A percentile compares a stretch with the other conserved stretches of the same genome.
phyloP scores from a whole-genome alignment of 2,888 invertebrate genomes.

The Dasysyrphus albostriatus region DNA sequence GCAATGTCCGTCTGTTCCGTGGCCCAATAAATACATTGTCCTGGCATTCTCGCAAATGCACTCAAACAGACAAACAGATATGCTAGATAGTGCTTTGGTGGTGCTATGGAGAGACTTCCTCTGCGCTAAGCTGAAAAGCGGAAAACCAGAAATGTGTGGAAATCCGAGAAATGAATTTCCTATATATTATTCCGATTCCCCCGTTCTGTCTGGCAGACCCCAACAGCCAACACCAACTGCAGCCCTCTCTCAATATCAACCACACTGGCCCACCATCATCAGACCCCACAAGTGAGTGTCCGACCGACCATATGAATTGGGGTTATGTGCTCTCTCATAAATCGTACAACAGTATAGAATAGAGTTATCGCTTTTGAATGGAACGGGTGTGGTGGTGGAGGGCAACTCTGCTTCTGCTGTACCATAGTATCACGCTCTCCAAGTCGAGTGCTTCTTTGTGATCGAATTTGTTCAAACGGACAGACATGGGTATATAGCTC shows the following conservation, averaged over 20 bases:
- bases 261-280: constrained; percentile 8
- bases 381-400: neutral
- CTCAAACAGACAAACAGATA: constrained; percentile 35
- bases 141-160: constrained; percentile 75
- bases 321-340: constrained; percentile 75
- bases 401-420: neutral
- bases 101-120: constrained; percentile 49
- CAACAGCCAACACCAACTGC: neutral
- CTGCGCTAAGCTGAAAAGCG: constrained; percentile 71
- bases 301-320: constrained; percentile 70
- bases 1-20: constrained; percentile 72
- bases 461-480: constrained; percentile 40
- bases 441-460: constrained; percentile 68
- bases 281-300: constrained; percentile 21
- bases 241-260: constrained; percentile 17
- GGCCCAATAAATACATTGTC: constrained; percentile 75
- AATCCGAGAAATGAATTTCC: constrained; percentile 74
- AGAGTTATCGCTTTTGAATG: constrained; percentile 69
- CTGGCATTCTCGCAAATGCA: constrained; percentile 68
- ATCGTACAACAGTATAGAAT: constrained; percentile 65
- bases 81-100: constrained; percentile 13
- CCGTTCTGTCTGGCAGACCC: neutral
- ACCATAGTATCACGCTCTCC: constrained; percentile 39
- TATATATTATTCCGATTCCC: constrained; percentile 20
- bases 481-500: too few relatives aligned